Evolutionary conservation across 2,888 invertebrate genomes (phyloP), one percentile per base, ranked within the genome.

Genomic region (Papilio demoleus): DNA sequence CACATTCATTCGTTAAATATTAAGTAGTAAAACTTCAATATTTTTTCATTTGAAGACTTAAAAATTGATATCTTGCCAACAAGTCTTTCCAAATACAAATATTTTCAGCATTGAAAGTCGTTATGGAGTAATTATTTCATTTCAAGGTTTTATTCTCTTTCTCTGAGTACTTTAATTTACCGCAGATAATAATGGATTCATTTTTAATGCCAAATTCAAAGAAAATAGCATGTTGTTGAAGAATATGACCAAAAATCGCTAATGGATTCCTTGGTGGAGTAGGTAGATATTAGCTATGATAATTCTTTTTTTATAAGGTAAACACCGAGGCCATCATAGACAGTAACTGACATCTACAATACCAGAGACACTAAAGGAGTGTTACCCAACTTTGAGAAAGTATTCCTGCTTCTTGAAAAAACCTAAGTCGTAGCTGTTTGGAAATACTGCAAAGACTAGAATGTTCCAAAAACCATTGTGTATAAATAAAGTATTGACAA

Each of bases 11-110:
- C 1, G 8, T 12, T 42, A 17, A 42, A 8, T 14, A 53, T n/a
- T 24, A 24, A 24, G 22, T 50, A 22, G 31, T n/a, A n/a, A n/a
- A n/a, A 8, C 8, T 31, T 53, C 31, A 31, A 31, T 31, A 53
- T 53, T 27, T 27, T 31, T 53, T 27, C 24, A 50, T 24, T 50
- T 50, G 14, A 14, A 14, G 50, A 6, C 1, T n/a, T 1, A 9
- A 53, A 53, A 53, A n/a, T 53, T 53, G 53, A 31, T 53, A 53
- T 27, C n/a, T 31, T 31, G 53, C 53, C 31, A 53, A 53, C 31
- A 31, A n/a, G 8, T 53, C 27, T 27, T 8, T 11, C n/a, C 31
- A 53, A 53, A n/a, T 31, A 31, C 3, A 17, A 31, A 31, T 31
- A 31, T 31, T 31, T 53, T 53, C 31, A 31, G 5, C 8, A n/a